Evolutionary conservation across 1,140 invertebrate genomes (phyloP), one percentile per base, ranked within the genome.

Genomic region (Drosophila ficusphila): DNA sequence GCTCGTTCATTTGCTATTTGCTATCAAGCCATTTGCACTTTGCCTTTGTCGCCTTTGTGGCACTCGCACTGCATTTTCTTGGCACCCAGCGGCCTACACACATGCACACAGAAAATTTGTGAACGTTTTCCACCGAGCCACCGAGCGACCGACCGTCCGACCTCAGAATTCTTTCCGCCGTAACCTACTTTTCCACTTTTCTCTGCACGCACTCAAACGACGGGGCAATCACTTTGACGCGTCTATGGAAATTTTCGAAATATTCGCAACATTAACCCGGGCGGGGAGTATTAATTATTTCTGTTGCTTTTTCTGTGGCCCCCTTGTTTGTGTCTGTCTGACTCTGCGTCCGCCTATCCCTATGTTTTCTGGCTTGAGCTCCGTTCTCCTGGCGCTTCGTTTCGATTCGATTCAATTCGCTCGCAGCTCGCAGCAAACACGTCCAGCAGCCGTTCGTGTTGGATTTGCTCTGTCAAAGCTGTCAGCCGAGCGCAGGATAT

Each of bases 171-270:
- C 27, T 44, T 18, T 25, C 14, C 19, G 42, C 51, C 58, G 77
- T 85, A 83, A 83, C 79, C 79, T 79, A 85, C 62, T 82, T 82
- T 70, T 52, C 79, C 75, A 85, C 62, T 82, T 82, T 70, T 52
- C 39, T 53, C 29, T 49, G 34, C 65, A 72, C 60, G 52, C 67
- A 81, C 60, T 34, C 19, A 61, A 9, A 48, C 57, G 41, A 54
- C 31, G 25, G 11, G 23, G 23, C 16, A 19, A 23, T 39, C 54
- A 54, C 49, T 27, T 27, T 7, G 49, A 41, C 36, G 51, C 14
- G 51, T 9, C 21, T 53, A 54, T 44, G 19, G 27, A 27, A 16
- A 25, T 62, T 62, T 54, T 56, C n/a, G 29, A 48, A 54, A 31
- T 67, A 60, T 67, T 60, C 65, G 38, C 49, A 69, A 51, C 47